A percentile compares a stretch with the other conserved stretches of the same genome.
These are phyloP conservation scores for Delia radicum DNA, from an alignment of 1,140 invertebrate species.

Conservation along the genomic window DNA sequence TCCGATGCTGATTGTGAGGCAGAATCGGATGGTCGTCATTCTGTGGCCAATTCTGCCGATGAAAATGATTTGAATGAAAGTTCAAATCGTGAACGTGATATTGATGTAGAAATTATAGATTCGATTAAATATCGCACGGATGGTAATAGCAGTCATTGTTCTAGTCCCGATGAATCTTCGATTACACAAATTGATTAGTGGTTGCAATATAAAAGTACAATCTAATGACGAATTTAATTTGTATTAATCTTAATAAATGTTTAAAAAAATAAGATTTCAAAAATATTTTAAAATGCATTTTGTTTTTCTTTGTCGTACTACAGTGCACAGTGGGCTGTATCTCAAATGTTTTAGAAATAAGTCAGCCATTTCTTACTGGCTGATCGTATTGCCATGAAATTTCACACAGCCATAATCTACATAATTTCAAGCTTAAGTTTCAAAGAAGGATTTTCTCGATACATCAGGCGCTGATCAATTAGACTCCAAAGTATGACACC, in stretches of 20 bases:
- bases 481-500: too few species aligned
- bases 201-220: too few species aligned
- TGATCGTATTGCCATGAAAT: too few species aligned
- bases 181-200: conserved; percentile 49
- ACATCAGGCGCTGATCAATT: too few species aligned
- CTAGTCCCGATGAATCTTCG: conserved; percentile 51
- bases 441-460: too few species aligned
- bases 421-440: too few species aligned
- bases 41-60: conserved; percentile 35
- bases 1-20: conserved; percentile 37
- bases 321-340: too few species aligned
- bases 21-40: conserved; percentile 44
- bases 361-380: too few species aligned
- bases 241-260: not conserved
- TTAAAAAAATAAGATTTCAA: not conserved
- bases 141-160: conserved; percentile 48
- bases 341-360: too few species aligned
- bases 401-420: too few species aligned
- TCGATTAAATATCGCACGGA: conserved; percentile 53
- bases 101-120: conserved; percentile 53
- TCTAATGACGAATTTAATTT: not conserved
- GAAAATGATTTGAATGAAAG: conserved; percentile 27
- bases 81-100: conserved; percentile 43
- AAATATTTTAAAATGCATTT: too few species aligned
- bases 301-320: too few species aligned